Conservation (phyloP, 2,888 invertebrate species). For the Nephrotoma flavescens region DNA sequence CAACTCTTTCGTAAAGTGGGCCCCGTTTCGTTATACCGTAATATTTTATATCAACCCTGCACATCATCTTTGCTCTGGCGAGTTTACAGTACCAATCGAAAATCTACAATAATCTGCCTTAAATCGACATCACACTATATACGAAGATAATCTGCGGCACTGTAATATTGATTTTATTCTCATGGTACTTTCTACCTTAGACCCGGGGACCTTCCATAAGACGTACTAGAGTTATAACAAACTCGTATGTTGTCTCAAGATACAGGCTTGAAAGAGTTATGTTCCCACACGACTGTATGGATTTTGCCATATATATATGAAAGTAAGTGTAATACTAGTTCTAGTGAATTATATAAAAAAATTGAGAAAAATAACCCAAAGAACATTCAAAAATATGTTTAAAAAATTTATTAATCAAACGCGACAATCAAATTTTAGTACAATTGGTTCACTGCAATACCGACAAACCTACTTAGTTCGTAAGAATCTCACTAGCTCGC, state of each 20-base stretch:
- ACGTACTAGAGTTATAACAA: neutral
- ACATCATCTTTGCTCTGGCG: neutral
- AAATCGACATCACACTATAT: neutral
- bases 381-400: neutral
- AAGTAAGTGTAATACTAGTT: neutral
- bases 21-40: neutral
- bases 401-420: neutral
- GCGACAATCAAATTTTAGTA: neutral
- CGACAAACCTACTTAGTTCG: constrained; percentile 22
- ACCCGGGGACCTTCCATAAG: neutral
- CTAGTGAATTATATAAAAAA: neutral
- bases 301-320: neutral
- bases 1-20: neutral
- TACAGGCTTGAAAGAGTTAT: neutral
- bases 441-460: neutral
- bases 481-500: constrained; percentile 31
- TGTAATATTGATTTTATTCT: neutral
- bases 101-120: neutral
- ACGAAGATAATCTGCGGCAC: neutral
- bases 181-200: neutral
- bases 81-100: neutral
- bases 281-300: neutral
- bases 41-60: neutral
- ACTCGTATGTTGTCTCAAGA: neutral
- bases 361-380: neutral